Evolutionary conservation across 2,113 vertebrate genomes (phyloP).

Genomic region (Ceuthmochares aereus): DNA sequence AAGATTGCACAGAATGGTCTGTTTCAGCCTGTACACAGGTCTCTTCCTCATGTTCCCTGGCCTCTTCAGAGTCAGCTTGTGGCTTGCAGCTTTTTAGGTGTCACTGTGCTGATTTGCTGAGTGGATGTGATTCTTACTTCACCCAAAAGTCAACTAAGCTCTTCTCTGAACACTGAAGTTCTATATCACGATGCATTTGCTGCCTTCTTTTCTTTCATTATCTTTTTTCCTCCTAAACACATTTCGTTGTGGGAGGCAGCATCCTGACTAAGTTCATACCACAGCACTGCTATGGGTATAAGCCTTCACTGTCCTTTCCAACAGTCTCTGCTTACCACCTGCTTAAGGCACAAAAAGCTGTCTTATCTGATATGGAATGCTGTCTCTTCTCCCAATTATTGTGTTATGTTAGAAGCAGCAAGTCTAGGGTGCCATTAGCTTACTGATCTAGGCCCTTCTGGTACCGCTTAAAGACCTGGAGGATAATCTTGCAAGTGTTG

Average conservation of each 20-base stretch:
- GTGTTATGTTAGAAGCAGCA: not conserved
- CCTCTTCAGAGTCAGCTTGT: rapidly evolving
- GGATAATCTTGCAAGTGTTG: not conserved
- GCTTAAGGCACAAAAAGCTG: not conserved
- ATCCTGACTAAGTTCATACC: not conserved
- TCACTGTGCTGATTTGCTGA: not conserved
- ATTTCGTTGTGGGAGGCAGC: not conserved
- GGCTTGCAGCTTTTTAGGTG: not conserved
- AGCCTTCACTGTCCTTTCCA: not conserved
- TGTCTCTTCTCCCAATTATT: not conserved
- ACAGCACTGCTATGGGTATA: not conserved
- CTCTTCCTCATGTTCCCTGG: not conserved
- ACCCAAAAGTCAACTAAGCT: not conserved
- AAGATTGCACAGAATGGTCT: not conserved
- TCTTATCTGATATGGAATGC: not conserved
- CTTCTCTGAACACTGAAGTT: not conserved
- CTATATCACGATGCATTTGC: not conserved
- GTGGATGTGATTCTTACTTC: not conserved
- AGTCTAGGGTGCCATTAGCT: not conserved
- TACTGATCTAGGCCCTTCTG: not conserved
- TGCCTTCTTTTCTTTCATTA: not conserved
- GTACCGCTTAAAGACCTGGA: not conserved
- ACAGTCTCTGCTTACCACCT: not conserved
- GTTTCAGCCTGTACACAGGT: not conserved
- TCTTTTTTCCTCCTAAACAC: not conserved